phyloP scores from a whole-genome alignment of 2,888 invertebrate genomes.

The Melanophora roralis region DNA sequence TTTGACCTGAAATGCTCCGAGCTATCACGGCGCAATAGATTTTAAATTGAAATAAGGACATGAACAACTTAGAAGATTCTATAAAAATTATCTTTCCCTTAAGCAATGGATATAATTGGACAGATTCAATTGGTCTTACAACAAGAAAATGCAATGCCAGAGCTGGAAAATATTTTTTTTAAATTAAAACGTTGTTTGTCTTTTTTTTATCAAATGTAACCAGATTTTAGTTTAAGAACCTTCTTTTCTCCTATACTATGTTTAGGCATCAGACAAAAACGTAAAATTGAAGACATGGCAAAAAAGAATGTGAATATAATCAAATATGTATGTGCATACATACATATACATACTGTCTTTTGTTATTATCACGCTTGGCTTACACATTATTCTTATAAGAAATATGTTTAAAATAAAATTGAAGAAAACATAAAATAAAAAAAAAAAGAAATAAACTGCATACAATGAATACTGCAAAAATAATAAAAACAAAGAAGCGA shows the following conservation, averaged over 20 bases:
- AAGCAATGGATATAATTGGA: no score
- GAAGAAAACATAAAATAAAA: not conserved
- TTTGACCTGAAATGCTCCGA: no score
- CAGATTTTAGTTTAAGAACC: slow-evolving; percentile 27
- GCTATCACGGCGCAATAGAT: no score
- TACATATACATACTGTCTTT: no score
- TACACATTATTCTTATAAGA: slow-evolving; percentile 19
- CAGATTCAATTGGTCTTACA: no score
- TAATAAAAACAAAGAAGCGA: slow-evolving; percentile 23
- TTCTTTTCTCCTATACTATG: not conserved
- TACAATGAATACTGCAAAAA: slow-evolving; percentile 30
- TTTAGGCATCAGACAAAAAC: slow-evolving; percentile 38
- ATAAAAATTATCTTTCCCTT: no score
- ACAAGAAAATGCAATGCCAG: no score
- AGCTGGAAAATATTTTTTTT: no score
- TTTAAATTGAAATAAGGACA: no score
- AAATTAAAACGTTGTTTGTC: no score
- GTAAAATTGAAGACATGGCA: slow-evolving; percentile 45
- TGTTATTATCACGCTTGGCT: slow-evolving; percentile 36
- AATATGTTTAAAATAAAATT: not conserved
- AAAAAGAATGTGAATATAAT: not conserved
- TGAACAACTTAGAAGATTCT: no score
- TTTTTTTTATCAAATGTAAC: not conserved
- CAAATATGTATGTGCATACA: no score
- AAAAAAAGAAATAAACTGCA: slow-evolving; percentile 26